Base-by-base conservation (phyloP, 2,797 vertebrate species). In the Hoplostethus atlanticus region DNA sequence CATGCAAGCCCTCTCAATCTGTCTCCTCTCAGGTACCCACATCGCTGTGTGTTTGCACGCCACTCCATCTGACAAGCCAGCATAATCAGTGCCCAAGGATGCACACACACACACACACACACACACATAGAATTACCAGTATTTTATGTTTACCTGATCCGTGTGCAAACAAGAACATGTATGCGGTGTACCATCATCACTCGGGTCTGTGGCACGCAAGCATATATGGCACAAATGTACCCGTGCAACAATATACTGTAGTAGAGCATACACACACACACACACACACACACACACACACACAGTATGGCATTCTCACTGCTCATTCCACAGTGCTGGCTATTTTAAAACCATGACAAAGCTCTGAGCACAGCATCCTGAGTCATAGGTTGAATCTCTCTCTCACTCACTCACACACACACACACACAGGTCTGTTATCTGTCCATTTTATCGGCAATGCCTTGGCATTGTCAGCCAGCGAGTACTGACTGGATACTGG, bases 81-180 rank as follows among this genome's bases (percentile, higher is more conserved):
- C 65, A 59, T 69, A 73, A 83, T 77, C 60, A 77, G 55, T 64
- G 50, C 50, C 63, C 56, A n/a, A 69, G 48, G 76, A 66, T 70
- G 71, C 62, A 64, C 78, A 75, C n/a, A 28, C 15, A 52, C 52
- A 59, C 17, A 67, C 47, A 38, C 47, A 46, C 12, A 34, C 25
- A 62, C 44, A 56, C 40, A 74, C 61, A 71, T 12, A 1, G 11
- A 21, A 21, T 13, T 25, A 40, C 40, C 34, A 59, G 28, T 68
- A 42, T 48, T 68, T 52, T 69, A 64, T 80, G 68, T 82, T 73
- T 62, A 78, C 61, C 47, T 76, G 38, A 73, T 79, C 51, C 75
- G 57, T 76, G 72, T 83, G 87, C 81, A 83, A 73, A 85, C 81
- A 80, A 50, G 47, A 76, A 42, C 52, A 68, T 68, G 51, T 54